Base-by-base conservation (phyloP, 2,888 invertebrate genomes). In the Rapana venosa region DNA sequence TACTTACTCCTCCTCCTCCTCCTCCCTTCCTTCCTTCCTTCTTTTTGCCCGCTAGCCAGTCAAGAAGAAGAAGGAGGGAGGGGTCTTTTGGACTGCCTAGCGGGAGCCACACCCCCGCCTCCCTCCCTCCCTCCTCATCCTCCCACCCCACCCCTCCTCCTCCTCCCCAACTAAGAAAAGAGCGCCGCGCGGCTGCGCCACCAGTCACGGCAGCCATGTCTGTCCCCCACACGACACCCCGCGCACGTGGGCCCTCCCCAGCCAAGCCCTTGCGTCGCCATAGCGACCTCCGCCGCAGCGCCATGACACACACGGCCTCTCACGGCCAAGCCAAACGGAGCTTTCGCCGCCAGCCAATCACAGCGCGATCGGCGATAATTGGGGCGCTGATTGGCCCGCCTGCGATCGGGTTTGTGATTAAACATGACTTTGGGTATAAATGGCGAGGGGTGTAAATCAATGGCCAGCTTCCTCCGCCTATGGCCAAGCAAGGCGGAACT, bases 371-470 rank as follows among this genome's bases (percentile, higher is more conserved):
- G 87, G 79, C 87, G 89, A 87, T 90, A 90, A 91, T 90, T 90
- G 90, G 70, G 47, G 35, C 87, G 77, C 77, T 89, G 91, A 91
- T 91, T 91, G 91, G 91, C 89, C 89, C 86, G 32, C 36, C 36
- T n/a, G 17, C 32, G 81, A 47, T 83, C 30, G 47, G 91, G 87
- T 85, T 91, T 91, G 90, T 90, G 90, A 90, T 91, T 90, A 92
- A 92, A 92, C 91, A 91, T 91, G 91, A 91, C 90, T 92, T 91
- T 90, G 88, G 70, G 93, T 93, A 93, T 92, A 93, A 93, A 94
- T 92, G 92, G 92, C 92, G 90, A 91, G 92, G 92, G 92, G 91
- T 91, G 93, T 93, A 94, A 93, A 94, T 94, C 94, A 93, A 94
- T 94, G 92, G 91, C 86, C 90, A 92, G 92, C 92, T 93, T 94